Evolutionary conservation across 1,140 invertebrate genomes (phyloP).

Genomic region (Drosophila insularis): DNA sequence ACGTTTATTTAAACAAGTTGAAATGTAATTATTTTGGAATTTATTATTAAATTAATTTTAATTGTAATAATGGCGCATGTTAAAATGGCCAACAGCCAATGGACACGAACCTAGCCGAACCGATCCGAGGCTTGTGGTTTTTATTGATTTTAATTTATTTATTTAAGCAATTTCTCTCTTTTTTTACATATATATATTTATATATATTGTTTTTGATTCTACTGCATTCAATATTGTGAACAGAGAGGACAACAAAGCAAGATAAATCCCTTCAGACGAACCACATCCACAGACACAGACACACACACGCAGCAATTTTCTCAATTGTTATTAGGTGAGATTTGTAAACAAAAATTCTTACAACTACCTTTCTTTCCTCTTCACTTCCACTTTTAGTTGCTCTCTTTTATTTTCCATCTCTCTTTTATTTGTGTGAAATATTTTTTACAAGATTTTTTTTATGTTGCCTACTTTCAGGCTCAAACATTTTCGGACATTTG

Average conservation of each 20-base stretch:
- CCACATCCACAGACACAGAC: constrained; percentile 58
- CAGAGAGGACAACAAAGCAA: background rate
- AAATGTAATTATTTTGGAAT: constrained; percentile 82
- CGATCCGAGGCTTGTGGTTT: constrained; percentile 49
- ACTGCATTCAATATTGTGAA: background rate
- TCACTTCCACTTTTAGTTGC: background rate
- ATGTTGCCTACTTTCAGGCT: constrained; percentile 17
- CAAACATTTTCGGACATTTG: constrained; percentile 50
- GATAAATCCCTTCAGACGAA: constrained; percentile 37
- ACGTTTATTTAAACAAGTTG: constrained; percentile 78
- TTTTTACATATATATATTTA: constrained; percentile 21
- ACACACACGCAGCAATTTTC: constrained; percentile 43
- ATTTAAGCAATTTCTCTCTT: constrained; percentile 60
- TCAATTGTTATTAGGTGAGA: constrained; percentile 79
- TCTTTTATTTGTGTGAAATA: background rate
- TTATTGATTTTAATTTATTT: constrained; percentile 80
- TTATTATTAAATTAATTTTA: constrained; percentile 82
- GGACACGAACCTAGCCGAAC: background rate
- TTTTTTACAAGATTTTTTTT: constrained; percentile 52
- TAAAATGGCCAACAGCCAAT: constrained; percentile 55
- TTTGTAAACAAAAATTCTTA: constrained; percentile 61
- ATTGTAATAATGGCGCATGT: constrained; percentile 79
- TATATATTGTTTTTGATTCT: constrained; percentile 56
- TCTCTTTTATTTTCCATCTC: background rate
- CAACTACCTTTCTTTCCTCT: background rate